Base-by-base conservation (phyloP, 2,888 invertebrate genomes). In the Galeopsomyia nigrocyanea region DNA sequence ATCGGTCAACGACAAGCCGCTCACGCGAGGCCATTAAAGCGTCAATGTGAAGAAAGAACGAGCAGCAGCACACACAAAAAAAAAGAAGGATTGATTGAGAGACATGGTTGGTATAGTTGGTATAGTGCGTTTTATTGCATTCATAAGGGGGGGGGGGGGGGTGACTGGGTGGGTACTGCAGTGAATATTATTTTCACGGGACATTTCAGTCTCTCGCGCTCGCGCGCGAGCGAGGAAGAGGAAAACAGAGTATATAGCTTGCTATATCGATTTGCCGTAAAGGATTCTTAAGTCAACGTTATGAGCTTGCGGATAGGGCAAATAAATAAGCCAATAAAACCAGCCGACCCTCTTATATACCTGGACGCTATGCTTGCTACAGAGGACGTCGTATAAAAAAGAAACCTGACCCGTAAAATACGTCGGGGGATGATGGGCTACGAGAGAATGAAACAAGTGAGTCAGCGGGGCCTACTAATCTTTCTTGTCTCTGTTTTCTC, bases 311-410 rank as follows among this genome's bases (percentile, higher is more conserved):
- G 51, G 73, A 70, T 77, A 55, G 70, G 70, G 71, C 58, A 65
- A 77, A 76, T 77, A 75, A 77, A 77, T 76, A 75, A 75, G 61
- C 68, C 61, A 76, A 72, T 77, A 77, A 77, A 77, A 68, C n/a
- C n/a, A n/a, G 55, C 62, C 62, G 47, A 49, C 53, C 19, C 46
- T 64, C 57, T n/a, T 47, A 26, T 26, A 26, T 26, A 39, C 39
- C 39, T 39, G 39, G 39, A 39, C 39, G 31, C 19, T 53, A 26
- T 61, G 19, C 39, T 39, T 7, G 7, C 7, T 39, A 39, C 7
- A 39, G 39, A 26, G 26, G 5, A n/a, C 47, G 17, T 26, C 61
- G 68, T 58, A 72, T 73, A 61, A 61, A 61, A 56, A 61, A 61
- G 56, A 56, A 26, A 60, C 61, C 55, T 21, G 51, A 39, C 22